Evolutionary conservation across 2,113 vertebrate species (phyloP).

Genomic region (Paramisgurnus dabryanus): DNA sequence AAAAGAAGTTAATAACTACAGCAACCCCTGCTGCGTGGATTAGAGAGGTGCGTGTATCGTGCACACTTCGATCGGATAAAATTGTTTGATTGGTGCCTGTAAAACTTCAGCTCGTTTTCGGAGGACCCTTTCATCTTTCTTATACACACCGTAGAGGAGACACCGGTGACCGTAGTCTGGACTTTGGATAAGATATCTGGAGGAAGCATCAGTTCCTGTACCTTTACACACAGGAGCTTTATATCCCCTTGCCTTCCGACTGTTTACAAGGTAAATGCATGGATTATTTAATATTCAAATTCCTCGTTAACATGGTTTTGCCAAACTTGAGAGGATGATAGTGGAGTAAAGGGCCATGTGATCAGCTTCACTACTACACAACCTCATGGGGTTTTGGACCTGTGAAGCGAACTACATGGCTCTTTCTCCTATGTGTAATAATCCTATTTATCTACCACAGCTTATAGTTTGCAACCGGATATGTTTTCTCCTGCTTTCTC

Average conservation of each 20-base stretch:
- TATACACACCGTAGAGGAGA: constrained; percentile 16
- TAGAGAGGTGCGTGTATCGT: background rate
- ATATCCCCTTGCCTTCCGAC: background rate
- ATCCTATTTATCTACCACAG: background rate
- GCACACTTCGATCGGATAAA: constrained; percentile 6
- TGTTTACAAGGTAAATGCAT: constrained; percentile 32
- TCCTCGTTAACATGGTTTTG: background rate
- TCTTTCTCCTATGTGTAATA: background rate
- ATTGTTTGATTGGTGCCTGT: constrained; percentile 18
- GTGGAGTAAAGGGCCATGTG: constrained; percentile 9
- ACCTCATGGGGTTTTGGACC: too few relatives aligned
- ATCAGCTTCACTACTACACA: background rate
- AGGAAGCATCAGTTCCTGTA: background rate
- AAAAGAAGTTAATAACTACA: background rate
- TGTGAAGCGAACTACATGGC: background rate
- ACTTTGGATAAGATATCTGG: constrained; percentile 9
- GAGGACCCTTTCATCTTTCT: constrained; percentile 26
- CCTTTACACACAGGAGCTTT: background rate
- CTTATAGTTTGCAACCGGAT: background rate
- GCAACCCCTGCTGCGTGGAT: background rate
- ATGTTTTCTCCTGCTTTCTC: background rate
- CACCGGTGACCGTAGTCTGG: constrained; percentile 6
- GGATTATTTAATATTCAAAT: background rate
- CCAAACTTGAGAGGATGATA: background rate
- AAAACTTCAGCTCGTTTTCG: constrained; percentile 36